Percentiles rank a stretch among this genome's conserved stretches.
Conservation (phyloP, 2,113 vertebrate genomes). For the Notothenia coriiceps region DNA sequence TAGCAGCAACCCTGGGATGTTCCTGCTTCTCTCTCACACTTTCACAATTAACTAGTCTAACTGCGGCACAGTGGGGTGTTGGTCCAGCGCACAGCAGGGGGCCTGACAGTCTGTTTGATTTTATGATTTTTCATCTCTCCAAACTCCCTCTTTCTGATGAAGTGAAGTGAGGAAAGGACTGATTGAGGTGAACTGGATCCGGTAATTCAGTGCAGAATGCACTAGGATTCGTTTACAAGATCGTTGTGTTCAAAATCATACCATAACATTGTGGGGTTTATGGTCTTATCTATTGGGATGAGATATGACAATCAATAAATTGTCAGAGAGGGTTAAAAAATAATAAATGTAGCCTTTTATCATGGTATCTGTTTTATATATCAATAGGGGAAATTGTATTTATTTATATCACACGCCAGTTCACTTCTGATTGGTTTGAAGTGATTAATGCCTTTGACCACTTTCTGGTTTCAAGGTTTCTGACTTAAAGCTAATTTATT, state of each 20-base stretch:
- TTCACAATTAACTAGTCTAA: slow-evolving; percentile 80
- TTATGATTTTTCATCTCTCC: slow-evolving; percentile 50
- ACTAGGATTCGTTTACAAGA: neutral
- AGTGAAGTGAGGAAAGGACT: slow-evolving; percentile 1
- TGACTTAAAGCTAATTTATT: neutral
- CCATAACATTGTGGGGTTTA: neutral
- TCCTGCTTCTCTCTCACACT: slow-evolving; percentile 75
- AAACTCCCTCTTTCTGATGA: slow-evolving; percentile 12
- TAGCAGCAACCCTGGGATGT: slow-evolving; percentile 66
- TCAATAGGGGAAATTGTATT: no score
- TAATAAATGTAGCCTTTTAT: neutral
- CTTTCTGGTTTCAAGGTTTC: neutral
- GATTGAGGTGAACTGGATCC: neutral
- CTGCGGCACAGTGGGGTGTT: slow-evolving; percentile 73
- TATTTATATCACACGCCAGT: neutral
- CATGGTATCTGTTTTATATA: neutral
- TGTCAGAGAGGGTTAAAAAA: neutral
- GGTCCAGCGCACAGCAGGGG: slow-evolving; percentile 25
- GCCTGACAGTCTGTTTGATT: slow-evolving; percentile 57
- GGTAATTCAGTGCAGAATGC: slow-evolving; percentile 15
- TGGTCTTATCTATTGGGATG: neutral
- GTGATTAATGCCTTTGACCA: neutral
- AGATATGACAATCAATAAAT: neutral
- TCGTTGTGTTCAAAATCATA: slow-evolving; percentile 12
- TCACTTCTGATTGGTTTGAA: neutral